Base-by-base conservation (phyloP, 2,888 invertebrate genomes). In the Ommatoiulus sabulosus region DNA sequence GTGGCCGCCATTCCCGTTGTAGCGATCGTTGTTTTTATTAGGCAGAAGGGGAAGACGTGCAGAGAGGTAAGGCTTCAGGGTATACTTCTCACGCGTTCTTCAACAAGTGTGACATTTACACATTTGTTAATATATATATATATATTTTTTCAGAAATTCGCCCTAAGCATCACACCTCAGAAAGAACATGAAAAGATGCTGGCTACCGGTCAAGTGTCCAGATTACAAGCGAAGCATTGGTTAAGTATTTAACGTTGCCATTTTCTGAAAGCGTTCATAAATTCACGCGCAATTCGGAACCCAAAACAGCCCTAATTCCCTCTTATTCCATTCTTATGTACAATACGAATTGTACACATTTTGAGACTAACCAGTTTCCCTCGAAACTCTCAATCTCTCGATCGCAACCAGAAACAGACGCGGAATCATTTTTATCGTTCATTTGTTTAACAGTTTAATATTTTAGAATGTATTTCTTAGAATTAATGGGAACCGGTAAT, bases 1-100 rank as follows among this genome's bases (percentile, higher is more conserved):
- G 89, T 89, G 17, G 44, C 86, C 43, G 87, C 86, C 57, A 89
- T 89, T 35, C 89, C 89, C n/a, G 17, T 89, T 43, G 72, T 89
- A 44, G 89, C 87, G 44, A 85, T 89, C 44, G 24, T 88, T n/a
- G 86, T 88, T 24, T 44, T 88, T 12, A 46, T 8, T 52, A 44
- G 17, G 43, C 86, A 86, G 52, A 86, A 48, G 12, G 86, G 88
- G 52, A 46, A 48, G 15, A 88, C 85, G 20, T 88, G 85, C 35
- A 88, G 57, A 86, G 86, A 86, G 57, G 88, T 88, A 46, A 8
- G 87, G 3, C 15, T 86, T 44, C 44, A 1, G 24, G 86, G 35
- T 35, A 35, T 35, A 35, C 35, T 35, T 52, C 12, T 52, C 35
- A 35, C 35, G 35, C 35, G 2, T 35, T 35, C 35, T 35, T 35